phyloP scores from a whole-genome alignment of 1,140 invertebrate species.

The Rhopalosiphum padi region DNA sequence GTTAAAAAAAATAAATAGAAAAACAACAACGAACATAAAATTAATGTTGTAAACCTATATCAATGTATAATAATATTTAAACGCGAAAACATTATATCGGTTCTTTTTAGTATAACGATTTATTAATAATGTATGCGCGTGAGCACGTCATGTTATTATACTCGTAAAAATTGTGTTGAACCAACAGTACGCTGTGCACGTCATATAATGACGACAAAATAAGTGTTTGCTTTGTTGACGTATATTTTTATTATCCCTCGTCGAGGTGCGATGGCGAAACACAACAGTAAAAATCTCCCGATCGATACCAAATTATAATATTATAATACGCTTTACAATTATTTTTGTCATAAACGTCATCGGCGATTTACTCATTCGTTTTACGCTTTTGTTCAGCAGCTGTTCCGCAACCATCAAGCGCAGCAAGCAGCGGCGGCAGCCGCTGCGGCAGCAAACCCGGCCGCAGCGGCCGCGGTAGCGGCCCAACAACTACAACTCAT shows the following conservation, averaged over 20 bases:
- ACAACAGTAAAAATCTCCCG: background rate
- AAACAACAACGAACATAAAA: background rate
- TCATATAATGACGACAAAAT: background rate
- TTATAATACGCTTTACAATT: background rate
- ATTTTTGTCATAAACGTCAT: background rate
- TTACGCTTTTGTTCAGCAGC: constrained; percentile 73
- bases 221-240: background rate
- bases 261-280: background rate
- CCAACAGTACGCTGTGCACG: background rate
- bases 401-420: constrained; percentile 77
- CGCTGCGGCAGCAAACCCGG: constrained; percentile 61
- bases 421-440: constrained; percentile 56
- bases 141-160: background rate
- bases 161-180: background rate
- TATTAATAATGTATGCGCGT: background rate
- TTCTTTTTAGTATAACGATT: background rate
- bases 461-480: constrained; percentile 65
- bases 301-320: background rate
- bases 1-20: background rate
- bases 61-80: background rate
- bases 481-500: constrained; percentile 70
- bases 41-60: background rate
- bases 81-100: background rate
- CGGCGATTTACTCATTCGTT: background rate
- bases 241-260: background rate